These are phyloP conservation scores for Propithecus perrieri DNA, from an alignment of 2,797 vertebrate species.

Conservation along the genomic window DNA sequence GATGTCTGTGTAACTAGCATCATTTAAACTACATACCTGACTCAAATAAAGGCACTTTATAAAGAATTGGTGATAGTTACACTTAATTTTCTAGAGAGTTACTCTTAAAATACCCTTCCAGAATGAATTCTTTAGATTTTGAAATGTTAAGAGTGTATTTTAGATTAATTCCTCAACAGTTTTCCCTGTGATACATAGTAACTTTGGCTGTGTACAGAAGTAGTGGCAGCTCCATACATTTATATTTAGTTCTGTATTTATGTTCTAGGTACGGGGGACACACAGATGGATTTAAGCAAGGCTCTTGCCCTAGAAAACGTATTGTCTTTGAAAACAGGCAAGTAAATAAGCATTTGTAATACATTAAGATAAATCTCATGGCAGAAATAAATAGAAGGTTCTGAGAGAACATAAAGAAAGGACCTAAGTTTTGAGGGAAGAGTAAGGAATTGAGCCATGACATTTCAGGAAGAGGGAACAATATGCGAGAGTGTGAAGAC, in stretches of 20 bases:
- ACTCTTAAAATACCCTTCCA: conserved; percentile 8
- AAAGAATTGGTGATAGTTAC: conserved; percentile 9
- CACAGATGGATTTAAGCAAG: conserved; percentile 17
- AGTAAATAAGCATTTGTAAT: conserved; percentile 48
- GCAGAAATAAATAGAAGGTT: conserved; percentile 29
- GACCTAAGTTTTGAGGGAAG: neutral
- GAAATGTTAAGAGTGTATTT: conserved; percentile 34
- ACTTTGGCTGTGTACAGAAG: conserved; percentile 4
- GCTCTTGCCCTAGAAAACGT: conserved; percentile 3
- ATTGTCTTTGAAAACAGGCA: neutral
- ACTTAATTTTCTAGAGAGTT: conserved; percentile 34
- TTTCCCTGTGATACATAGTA: neutral
- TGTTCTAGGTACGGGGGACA: neutral
- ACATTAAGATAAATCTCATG: neutral
- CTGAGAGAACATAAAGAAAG: neutral
- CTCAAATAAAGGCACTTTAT: neutral
- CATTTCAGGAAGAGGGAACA: neutral
- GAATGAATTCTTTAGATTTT: conserved; percentile 48
- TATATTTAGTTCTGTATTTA: neutral
- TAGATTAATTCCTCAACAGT: neutral
- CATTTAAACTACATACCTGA: neutral
- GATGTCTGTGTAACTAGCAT: neutral
- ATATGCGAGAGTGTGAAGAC: neutral
- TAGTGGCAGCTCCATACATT: neutral
- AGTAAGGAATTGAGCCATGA: neutral